Evolutionary conservation across 2,113 vertebrate genomes (phyloP), one percentile per base, ranked within the genome.

Genomic region (Stictonetta naevosa): DNA sequence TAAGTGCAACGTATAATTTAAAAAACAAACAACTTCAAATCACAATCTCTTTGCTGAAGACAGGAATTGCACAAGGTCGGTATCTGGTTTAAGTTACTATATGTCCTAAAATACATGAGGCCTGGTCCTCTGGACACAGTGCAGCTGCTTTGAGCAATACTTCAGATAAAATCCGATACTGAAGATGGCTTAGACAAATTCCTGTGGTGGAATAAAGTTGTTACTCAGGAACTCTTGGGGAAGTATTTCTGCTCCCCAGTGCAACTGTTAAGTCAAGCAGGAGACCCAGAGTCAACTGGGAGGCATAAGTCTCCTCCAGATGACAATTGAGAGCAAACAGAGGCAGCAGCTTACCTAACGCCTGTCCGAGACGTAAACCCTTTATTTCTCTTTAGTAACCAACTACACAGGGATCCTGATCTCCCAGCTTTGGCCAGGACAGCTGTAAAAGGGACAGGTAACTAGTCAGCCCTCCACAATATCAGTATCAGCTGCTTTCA

Each of bases 171-270:
- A 96, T 69, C 74, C 2, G 88, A 97, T 89, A 86, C 95, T 93
- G 92, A 94, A 93, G 83, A 94, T 83, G 88, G 90, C 93, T 96
- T 90, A 95, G 78, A 83, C 62, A 84, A 93, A 96, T 93, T 95
- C 95, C 81, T 91, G 77, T 26, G 48, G 66, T 19, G 50, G 55
- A 96, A 94, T 87, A 85, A 95, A 92, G 86, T 16, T 62, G 81
- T 91, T 88, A 72, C 74, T 76, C 13, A 6, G 92, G 58, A 93
- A 36, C 88, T 92, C 89, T 60, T 31, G 26, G 52, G 60, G 60
- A 78, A 95, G 80, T 33, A 92, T 82, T 93, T 89, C 64, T 96
- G 86, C 48, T 73, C 66, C 53, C 29, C 66, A 78, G 0, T 18
- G 26, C 60, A 88, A 86, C 23, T 19, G 55, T 67, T 29, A 29